Percentiles rank a stretch among this genome's conserved stretches.
phyloP scores from a whole-genome alignment of 2,113 vertebrate species.

The Toxotes chatareus region DNA sequence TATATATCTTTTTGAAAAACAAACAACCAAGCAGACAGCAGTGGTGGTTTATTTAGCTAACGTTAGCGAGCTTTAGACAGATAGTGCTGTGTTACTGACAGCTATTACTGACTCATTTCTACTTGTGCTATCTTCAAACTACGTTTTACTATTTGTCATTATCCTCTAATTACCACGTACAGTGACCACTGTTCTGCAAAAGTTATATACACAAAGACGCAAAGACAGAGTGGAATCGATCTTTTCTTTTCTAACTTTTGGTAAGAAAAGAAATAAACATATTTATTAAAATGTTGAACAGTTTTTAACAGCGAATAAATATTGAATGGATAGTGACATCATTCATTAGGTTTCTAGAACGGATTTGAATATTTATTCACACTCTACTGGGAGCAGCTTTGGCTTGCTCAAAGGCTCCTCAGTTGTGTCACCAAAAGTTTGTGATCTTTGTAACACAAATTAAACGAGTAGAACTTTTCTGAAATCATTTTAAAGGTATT shows the following conservation, averaged over 20 bases:
- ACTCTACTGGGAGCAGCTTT: neutral
- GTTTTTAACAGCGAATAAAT: neutral
- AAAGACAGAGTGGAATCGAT: too few species aligned
- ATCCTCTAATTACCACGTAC: neutral
- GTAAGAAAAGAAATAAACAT: neutral
- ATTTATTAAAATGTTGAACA: neutral
- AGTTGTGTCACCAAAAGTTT: neutral
- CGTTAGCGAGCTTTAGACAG: too few species aligned
- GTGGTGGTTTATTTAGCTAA: too few species aligned
- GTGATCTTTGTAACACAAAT: neutral
- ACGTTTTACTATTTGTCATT: neutral
- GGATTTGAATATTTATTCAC: neutral
- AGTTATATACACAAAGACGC: neutral
- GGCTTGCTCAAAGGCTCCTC: neutral
- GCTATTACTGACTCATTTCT: too few species aligned
- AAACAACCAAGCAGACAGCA: too few species aligned
- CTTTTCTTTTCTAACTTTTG: too few species aligned
- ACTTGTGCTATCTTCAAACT: too few species aligned
- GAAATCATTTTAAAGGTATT: constrained; percentile 1
- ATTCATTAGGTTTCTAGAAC: neutral
- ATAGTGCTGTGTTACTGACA: too few species aligned
- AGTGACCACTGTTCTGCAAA: neutral
- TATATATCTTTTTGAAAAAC: too few species aligned
- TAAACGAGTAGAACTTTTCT: neutral
- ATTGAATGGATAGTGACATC: too few species aligned